phyloP scores from a whole-genome alignment of 1,140 invertebrate species.

The Metaphire vulgaris region DNA sequence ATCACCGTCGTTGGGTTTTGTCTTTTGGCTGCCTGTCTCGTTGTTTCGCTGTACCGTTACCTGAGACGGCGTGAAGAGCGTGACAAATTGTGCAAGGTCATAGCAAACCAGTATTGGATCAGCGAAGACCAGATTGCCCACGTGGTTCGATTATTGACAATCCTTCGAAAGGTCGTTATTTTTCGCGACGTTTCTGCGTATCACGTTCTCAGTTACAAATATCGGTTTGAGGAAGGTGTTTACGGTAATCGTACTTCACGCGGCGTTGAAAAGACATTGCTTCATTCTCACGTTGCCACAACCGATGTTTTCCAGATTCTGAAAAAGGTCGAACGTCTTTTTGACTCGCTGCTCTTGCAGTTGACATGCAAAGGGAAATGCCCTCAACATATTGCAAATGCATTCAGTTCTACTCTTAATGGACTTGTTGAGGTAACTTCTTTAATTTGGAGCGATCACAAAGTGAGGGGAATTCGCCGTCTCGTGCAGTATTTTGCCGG shows the following conservation, averaged over 20 bases:
- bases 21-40: conserved; percentile 3
- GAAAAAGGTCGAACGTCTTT: conserved; percentile 27
- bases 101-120: conserved; percentile 19
- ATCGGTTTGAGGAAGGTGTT: conserved; percentile 7
- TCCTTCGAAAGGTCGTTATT: conserved; percentile 9
- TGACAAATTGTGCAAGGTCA: conserved; percentile 24
- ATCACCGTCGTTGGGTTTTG: conserved; percentile 10
- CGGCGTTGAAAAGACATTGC: neutral
- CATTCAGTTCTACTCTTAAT: conserved; percentile 13
- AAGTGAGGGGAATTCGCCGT: conserved; percentile 17
- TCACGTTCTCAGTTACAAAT: conserved; percentile 20
- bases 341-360: conserved; percentile 21
- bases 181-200: conserved; percentile 27
- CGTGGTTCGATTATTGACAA: conserved; percentile 11
- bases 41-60: conserved; percentile 9
- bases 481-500: conserved; percentile 26
- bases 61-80: conserved; percentile 18
- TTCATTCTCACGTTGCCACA: neutral
- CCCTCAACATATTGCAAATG: conserved; percentile 1
- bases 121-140: conserved; percentile 17
- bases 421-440: conserved; percentile 11
- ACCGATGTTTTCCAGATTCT: conserved; percentile 15
- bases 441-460: conserved; percentile 19
- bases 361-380: conserved; percentile 25
- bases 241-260: neutral